These are phyloP conservation scores for Nipponacmea schrenckii DNA, from an alignment of 2,888 invertebrate species.

Conservation along the genomic window DNA sequence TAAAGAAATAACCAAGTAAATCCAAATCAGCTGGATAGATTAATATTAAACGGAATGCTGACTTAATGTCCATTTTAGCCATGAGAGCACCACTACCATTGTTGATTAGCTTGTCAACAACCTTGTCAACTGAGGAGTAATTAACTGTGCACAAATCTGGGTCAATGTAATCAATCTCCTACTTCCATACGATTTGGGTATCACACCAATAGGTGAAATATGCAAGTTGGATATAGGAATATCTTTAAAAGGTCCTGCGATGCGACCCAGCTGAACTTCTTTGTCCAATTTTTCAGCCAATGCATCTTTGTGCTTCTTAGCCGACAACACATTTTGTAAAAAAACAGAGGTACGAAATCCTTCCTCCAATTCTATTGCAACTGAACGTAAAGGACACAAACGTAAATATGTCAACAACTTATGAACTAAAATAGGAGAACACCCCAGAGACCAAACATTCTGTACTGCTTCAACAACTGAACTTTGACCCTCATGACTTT, in stretches of 20 bases:
- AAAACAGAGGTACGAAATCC: not conserved
- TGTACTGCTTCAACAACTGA: not conserved
- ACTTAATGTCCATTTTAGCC: slow-evolving; percentile 1
- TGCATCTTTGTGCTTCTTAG: not conserved
- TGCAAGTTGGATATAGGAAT: not conserved
- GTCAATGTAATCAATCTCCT: not conserved
- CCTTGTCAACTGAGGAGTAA: no score
- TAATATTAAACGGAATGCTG: not conserved
- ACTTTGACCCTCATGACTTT: not conserved
- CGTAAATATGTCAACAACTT: not conserved
- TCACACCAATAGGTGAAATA: not conserved
- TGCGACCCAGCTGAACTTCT: not conserved
- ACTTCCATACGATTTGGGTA: not conserved
- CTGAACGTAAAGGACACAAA: not conserved
- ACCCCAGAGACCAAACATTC: not conserved
- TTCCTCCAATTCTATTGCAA: not conserved
- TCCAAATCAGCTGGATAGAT: not conserved
- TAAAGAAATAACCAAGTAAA: not conserved
- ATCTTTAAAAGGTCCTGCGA: not conserved
- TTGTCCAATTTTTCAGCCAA: not conserved
- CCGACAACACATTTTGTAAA: not conserved
- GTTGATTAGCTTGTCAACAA: not conserved
- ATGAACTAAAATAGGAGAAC: not conserved
- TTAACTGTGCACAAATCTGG: slow-evolving; percentile 2
- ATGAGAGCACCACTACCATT: not conserved